A percentile compares a stretch with the other conserved stretches of the same genome.
phyloP scores from a whole-genome alignment of 1,140 invertebrate species.

The Drosophila setifemur region DNA sequence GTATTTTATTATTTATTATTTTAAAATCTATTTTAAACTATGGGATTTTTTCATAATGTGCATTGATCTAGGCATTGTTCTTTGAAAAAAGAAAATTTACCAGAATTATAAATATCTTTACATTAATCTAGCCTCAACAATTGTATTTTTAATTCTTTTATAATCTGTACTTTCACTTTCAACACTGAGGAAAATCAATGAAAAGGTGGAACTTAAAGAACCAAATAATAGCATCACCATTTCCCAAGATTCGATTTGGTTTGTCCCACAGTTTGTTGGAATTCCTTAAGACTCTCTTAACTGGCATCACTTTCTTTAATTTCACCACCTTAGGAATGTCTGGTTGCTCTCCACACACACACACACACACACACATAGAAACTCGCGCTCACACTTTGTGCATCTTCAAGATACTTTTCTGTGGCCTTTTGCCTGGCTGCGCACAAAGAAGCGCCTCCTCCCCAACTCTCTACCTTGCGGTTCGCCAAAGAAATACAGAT shows the following conservation, averaged over 20 bases:
- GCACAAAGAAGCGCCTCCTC: slow-evolving; percentile 29
- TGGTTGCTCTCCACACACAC: neutral
- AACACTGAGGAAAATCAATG: too few relatives aligned
- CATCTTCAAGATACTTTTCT: slow-evolving; percentile 47
- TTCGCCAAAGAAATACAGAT: slow-evolving; percentile 45
- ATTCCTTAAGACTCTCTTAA: neutral
- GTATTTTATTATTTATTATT: too few relatives aligned
- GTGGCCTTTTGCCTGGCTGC: slow-evolving; percentile 42
- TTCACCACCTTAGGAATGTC: slow-evolving; percentile 1
- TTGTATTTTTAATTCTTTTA: too few relatives aligned
- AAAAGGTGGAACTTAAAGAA: too few relatives aligned
- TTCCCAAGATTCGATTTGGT: neutral
- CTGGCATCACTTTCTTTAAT: neutral
- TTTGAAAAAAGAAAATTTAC: too few relatives aligned
- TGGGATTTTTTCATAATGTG: too few relatives aligned
- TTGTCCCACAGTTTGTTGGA: neutral
- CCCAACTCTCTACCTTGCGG: slow-evolving; percentile 15
- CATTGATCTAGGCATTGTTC: too few relatives aligned
- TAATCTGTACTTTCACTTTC: too few relatives aligned
- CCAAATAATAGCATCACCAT: too few relatives aligned
- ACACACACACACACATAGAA: neutral
- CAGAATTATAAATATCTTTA: too few relatives aligned
- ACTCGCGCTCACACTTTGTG: neutral
- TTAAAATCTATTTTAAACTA: too few relatives aligned
- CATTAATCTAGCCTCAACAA: too few relatives aligned